A percentile compares a stretch with the other conserved stretches of the same genome.
These are phyloP conservation scores for Anolis carolinensis DNA, from an alignment of 2,113 vertebrate genomes.

Conservation along the genomic window DNA sequence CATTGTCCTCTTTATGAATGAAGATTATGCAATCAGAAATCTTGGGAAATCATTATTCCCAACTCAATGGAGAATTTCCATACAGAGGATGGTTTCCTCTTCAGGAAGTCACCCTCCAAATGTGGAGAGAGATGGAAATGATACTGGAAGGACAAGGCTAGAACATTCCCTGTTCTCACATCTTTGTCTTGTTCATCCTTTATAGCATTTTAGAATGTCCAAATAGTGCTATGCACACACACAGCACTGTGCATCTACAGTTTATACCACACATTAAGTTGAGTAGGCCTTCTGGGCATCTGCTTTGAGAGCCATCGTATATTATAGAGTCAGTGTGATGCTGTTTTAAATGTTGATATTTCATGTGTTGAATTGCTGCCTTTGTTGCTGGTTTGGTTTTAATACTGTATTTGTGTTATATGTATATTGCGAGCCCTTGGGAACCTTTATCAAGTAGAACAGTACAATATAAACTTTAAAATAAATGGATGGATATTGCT, in stretches of 20 bases:
- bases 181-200: too few relatives aligned
- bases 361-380: neutral
- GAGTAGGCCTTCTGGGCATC: neutral
- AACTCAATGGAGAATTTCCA: too few relatives aligned
- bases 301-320: neutral
- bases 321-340: neutral
- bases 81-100: too few relatives aligned
- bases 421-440: neutral
- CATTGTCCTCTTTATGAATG: too few relatives aligned
- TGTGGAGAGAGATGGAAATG: too few relatives aligned
- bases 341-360: neutral
- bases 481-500: constrained; percentile 16
- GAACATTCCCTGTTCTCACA: too few relatives aligned
- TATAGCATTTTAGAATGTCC: neutral
- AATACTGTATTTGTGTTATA: neutral
- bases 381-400: neutral
- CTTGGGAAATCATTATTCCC: too few relatives aligned
- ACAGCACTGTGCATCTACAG: neutral
- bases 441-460: neutral
- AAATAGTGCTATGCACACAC: neutral
- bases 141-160: too few relatives aligned
- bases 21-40: too few relatives aligned
- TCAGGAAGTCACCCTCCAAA: too few relatives aligned
- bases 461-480: neutral
- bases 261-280: neutral